Conservation (phyloP, 2,888 invertebrate genomes). For the Ophioninae sp. region DNA sequence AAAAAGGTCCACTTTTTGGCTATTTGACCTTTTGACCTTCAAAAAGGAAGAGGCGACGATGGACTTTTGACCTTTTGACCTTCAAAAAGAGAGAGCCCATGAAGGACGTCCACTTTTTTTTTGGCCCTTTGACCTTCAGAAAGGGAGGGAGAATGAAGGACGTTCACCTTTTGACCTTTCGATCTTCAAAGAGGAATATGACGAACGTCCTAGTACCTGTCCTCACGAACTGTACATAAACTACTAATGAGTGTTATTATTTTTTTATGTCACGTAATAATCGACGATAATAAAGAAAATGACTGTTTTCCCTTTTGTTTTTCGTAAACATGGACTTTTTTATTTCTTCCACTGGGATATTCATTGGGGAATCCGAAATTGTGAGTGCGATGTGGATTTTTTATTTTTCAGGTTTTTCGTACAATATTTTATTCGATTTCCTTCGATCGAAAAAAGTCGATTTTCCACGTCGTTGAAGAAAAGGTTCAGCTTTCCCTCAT, state of each 20-base stretch:
- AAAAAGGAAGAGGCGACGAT: too few species aligned
- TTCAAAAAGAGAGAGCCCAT: too few species aligned
- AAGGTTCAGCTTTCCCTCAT: neutral
- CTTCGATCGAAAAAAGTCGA: neutral
- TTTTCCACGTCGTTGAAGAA: neutral
- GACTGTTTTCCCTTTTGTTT: neutral
- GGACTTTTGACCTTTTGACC: too few species aligned
- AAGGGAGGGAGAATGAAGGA: slow-evolving; percentile 7
- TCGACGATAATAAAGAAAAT: slow-evolving; percentile 11
- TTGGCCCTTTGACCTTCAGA: too few species aligned
- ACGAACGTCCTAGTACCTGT: slow-evolving; percentile 64
- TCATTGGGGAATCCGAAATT: neutral
- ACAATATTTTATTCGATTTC: neutral
- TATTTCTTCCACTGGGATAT: neutral
- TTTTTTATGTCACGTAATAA: slow-evolving; percentile 24
- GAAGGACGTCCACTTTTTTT: too few species aligned
- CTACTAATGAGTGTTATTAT: slow-evolving; percentile 51
- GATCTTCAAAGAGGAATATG: slow-evolving; percentile 31
- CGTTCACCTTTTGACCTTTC: too few species aligned
- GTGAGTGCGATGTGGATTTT: too few species aligned
- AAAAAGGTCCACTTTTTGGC: too few species aligned
- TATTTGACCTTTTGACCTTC: too few species aligned
- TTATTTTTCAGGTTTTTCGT: too few species aligned
- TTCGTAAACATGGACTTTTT: neutral
- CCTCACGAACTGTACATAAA: slow-evolving; percentile 56